Conservation (phyloP, 1,140 invertebrate genomes). For the Zaprionus lachaisei region DNA sequence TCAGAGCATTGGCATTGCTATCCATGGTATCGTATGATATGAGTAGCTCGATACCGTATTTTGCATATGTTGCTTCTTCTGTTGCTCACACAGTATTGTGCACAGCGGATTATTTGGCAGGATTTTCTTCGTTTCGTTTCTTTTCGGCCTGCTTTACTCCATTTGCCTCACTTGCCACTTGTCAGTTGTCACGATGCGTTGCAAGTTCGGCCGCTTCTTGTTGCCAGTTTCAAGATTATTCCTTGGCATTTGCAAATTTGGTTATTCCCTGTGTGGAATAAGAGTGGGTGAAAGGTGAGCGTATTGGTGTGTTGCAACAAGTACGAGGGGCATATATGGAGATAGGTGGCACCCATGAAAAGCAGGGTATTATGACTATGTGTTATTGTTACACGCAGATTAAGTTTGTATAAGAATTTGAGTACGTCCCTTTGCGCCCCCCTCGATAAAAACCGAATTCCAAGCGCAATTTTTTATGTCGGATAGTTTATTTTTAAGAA, state of each 20-base stretch:
- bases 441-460: no score
- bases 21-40: background rate
- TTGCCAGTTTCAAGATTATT: constrained; percentile 8
- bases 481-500: no score
- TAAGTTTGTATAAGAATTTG: no score
- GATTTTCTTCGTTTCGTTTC: constrained; percentile 19
- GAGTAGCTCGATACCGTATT: background rate
- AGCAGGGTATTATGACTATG: no score
- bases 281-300: background rate
- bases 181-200: constrained; percentile 56
- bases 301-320: background rate
- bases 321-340: no score
- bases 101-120: constrained; percentile 36
- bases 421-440: no score
- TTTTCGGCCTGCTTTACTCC: constrained; percentile 20
- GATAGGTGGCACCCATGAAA: no score
- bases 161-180: constrained; percentile 37
- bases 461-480: no score
- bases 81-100: background rate
- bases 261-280: background rate
- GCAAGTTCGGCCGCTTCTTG: constrained; percentile 20
- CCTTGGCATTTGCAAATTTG: constrained; percentile 46
- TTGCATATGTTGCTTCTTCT: background rate
- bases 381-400: no score
- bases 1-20: constrained; percentile 33